Conservation (phyloP, 1,140 invertebrate species). For the Panulirus ornatus region DNA sequence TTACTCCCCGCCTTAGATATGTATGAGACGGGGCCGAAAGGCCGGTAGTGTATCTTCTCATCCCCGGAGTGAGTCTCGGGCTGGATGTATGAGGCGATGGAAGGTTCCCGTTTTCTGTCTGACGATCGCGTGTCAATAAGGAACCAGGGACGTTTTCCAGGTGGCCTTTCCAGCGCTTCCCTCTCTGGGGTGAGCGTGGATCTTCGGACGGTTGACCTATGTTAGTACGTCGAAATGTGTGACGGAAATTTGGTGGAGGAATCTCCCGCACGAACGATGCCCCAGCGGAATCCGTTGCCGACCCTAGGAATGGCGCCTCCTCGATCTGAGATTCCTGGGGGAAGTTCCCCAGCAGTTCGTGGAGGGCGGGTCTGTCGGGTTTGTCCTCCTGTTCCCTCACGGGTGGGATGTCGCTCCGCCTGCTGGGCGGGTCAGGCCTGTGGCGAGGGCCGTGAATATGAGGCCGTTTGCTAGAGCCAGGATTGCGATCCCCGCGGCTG, state of each 20-base stretch:
- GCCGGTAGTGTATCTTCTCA: conserved; percentile 57
- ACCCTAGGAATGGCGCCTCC: conserved; percentile 53
- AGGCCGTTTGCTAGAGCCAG: background rate
- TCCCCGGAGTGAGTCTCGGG: conserved; percentile 49
- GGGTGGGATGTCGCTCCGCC: background rate
- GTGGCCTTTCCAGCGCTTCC: background rate
- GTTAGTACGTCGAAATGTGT: conserved; percentile 3
- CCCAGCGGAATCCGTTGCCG: conserved; percentile 62
- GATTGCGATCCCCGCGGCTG: conserved; percentile 14
- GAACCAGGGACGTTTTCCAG: conserved; percentile 51
- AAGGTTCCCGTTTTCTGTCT: conserved; percentile 53
- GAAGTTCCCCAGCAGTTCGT: conserved; percentile 49
- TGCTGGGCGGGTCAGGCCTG: background rate
- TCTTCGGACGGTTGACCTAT: background rate
- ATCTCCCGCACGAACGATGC: conserved; percentile 44
- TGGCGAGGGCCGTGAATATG: background rate
- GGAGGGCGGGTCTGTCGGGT: conserved; percentile 31
- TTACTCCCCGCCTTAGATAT: conserved; percentile 1
- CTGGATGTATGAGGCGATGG: conserved; percentile 58
- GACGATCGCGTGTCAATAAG: conserved; percentile 59
- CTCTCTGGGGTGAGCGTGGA: background rate
- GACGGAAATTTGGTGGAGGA: conserved; percentile 49
- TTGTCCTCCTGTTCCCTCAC: background rate
- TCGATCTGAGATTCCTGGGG: conserved; percentile 48
- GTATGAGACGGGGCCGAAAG: conserved; percentile 50